These are phyloP conservation scores for Furcula furcula DNA, from an alignment of 2,888 invertebrate species.

Conservation along the genomic window DNA sequence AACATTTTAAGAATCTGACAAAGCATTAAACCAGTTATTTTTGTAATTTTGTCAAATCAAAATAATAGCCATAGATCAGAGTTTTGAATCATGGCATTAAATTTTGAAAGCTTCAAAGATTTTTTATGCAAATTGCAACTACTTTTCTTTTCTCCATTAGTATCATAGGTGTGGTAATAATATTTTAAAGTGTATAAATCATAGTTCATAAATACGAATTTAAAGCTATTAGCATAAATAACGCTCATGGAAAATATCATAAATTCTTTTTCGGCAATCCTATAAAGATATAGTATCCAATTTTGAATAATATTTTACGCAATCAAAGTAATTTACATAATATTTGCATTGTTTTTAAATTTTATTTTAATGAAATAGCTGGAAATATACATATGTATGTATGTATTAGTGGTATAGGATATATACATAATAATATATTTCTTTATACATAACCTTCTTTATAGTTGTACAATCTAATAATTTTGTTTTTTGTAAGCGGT, in stretches of 20 bases:
- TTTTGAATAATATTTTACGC: constrained; percentile 1
- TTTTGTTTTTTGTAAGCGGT: too few relatives aligned
- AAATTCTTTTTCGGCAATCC: constrained; percentile 3
- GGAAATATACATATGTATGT: neutral
- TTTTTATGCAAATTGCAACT: too few relatives aligned
- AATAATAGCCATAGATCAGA: too few relatives aligned
- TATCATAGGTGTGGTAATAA: neutral
- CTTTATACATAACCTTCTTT: too few relatives aligned
- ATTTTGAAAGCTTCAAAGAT: too few relatives aligned
- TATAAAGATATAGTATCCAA: constrained; percentile 3
- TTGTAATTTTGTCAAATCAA: too few relatives aligned
- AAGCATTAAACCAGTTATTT: too few relatives aligned
- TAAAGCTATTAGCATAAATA: constrained; percentile 6
- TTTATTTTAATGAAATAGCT: constrained; percentile 10
- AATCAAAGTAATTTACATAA: constrained; percentile 6
- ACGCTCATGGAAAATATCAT: neutral
- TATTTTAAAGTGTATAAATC: constrained; percentile 1
- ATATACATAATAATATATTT: too few relatives aligned
- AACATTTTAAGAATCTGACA: too few relatives aligned
- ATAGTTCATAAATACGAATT: constrained; percentile 9
- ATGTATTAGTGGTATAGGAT: too few relatives aligned
- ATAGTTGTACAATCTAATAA: too few relatives aligned
- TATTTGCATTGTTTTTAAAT: constrained; percentile 15
- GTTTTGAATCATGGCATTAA: too few relatives aligned
- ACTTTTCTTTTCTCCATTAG: neutral